Base-by-base conservation (phyloP, 2,113 vertebrate species). In the Pimephales promelas region DNA sequence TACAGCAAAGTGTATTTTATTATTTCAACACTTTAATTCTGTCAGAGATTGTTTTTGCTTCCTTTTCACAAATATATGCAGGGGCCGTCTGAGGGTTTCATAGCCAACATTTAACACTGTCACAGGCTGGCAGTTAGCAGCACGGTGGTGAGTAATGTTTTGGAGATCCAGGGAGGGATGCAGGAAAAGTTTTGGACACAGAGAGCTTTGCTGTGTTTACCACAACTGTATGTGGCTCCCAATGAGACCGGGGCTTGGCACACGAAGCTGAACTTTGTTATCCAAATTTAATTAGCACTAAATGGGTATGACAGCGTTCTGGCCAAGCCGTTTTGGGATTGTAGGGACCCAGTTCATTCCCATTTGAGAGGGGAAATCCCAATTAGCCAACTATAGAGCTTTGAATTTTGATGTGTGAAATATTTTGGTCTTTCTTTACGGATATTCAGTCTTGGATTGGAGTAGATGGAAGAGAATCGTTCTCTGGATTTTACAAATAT, bases 241-340 rank as follows among this genome's bases (percentile, higher is more conserved):
- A 61, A 5, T 26, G 76, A 79, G 76, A 79, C 7, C 8, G 43
- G 24, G 43, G 43, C 20, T 28, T 11, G 4, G n/a, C 54, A 57
- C 52, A 57, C 10, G 74, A 77, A 77, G 31, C 56, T 45, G 26
- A 79, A 61, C 56, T 45, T 14, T 45, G 76, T 61, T 62, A 62
- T n/a, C n/a, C n/a, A n/a, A n/a, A 79, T 79, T 61, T 45, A 79
- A 79, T 79, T 79, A 62, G 76, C n/a, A 24, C n/a, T 62, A 26
- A 79, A 79, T 45, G 45, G 36, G 36, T 45, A 78, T 5, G 4
- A 18, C n/a, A 5, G 56, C 10, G 40, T 61, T 78, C n/a, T 28
- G 36, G 36, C 26, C 56, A 79, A 61, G 26, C 40, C n/a, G 2
- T 36, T 78, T 79, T 79, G 76, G 76, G 76, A 45, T 26, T 45